These are phyloP conservation scores for Anagrus nilaparvatae DNA, from an alignment of 1,140 invertebrate genomes.

Conservation along the genomic window DNA sequence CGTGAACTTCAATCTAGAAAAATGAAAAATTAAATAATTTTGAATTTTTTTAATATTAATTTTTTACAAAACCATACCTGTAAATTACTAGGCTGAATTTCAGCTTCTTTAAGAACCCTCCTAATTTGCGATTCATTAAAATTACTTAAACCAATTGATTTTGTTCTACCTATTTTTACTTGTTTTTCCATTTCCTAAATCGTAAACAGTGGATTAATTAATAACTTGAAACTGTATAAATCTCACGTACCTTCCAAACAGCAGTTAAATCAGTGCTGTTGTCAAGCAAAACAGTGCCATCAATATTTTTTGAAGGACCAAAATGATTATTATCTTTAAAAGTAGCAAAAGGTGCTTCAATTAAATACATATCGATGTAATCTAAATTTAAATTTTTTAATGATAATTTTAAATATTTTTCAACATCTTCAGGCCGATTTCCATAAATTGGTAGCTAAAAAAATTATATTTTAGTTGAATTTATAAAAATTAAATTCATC, in stretches of 20 bases:
- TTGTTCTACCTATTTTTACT: constrained; percentile 50
- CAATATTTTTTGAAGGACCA: too few species aligned
- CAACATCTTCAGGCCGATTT: constrained; percentile 59
- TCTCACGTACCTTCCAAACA: too few species aligned
- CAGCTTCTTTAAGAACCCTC: constrained; percentile 50
- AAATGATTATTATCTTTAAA: too few species aligned
- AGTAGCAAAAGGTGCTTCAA: constrained; percentile 80
- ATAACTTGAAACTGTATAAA: too few species aligned
- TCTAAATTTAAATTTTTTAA: constrained; percentile 59
- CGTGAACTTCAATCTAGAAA: constrained; percentile 76
- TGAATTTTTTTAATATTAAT: too few species aligned
- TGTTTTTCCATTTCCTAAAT: constrained; percentile 72
- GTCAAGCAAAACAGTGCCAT: too few species aligned
- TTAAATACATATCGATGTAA: constrained; percentile 76
- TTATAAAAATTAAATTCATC: too few species aligned
- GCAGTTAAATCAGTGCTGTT: too few species aligned
- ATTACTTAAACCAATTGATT: constrained; percentile 69
- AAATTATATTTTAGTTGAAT: too few species aligned
- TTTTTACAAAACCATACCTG: too few species aligned
- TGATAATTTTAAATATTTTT: constrained; percentile 60
- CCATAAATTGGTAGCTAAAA: constrained; percentile 49
- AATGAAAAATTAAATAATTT: too few species aligned
- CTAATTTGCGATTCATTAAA: constrained; percentile 62
- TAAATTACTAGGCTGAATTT: constrained; percentile 58
- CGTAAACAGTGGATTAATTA: too few species aligned